phyloP scores from a whole-genome alignment of 2,797 vertebrate genomes.

The Sebastes melanostomus region DNA sequence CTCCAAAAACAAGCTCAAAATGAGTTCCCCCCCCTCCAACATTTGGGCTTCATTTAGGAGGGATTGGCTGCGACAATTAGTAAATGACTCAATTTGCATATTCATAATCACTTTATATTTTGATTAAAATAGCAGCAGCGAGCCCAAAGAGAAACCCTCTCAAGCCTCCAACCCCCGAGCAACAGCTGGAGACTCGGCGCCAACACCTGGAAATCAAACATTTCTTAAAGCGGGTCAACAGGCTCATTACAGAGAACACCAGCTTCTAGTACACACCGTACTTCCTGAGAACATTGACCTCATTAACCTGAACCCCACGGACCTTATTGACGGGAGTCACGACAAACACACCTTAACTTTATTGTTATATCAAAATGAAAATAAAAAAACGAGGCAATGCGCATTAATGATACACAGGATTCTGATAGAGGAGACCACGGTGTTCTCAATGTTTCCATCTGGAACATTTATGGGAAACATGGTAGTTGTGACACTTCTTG shows the following conservation, averaged over 20 bases:
- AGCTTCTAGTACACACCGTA: constrained; percentile 22
- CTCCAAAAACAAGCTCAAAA: not conserved
- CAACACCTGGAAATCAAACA: constrained; percentile 52
- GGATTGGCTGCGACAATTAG: constrained; percentile 55
- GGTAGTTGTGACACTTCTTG: not conserved
- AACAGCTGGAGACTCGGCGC: constrained; percentile 13
- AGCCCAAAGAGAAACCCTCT: constrained; percentile 14
- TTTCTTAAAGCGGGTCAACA: constrained; percentile 29
- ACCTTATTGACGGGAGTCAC: not conserved
- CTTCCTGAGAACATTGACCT: constrained; percentile 46
- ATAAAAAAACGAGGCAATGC: not conserved
- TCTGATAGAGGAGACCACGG: not conserved
- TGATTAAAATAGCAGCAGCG: constrained; percentile 59
- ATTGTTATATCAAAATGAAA: not conserved
- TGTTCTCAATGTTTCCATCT: not conserved
- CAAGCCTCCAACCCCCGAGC: constrained; percentile 17
- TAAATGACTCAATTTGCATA: constrained; percentile 63
- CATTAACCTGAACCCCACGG: constrained; percentile 35
- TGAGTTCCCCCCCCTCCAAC: not conserved
- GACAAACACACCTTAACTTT: constrained; percentile 25
- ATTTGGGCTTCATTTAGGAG: constrained; percentile 13
- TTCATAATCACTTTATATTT: constrained; percentile 63
- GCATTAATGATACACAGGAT: not conserved
- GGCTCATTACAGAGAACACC: constrained; percentile 36
- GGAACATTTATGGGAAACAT: not conserved